A percentile compares a stretch with the other conserved stretches of the same genome.
phyloP scores from a whole-genome alignment of 2,888 invertebrate species.

The Orgyia antiqua region DNA sequence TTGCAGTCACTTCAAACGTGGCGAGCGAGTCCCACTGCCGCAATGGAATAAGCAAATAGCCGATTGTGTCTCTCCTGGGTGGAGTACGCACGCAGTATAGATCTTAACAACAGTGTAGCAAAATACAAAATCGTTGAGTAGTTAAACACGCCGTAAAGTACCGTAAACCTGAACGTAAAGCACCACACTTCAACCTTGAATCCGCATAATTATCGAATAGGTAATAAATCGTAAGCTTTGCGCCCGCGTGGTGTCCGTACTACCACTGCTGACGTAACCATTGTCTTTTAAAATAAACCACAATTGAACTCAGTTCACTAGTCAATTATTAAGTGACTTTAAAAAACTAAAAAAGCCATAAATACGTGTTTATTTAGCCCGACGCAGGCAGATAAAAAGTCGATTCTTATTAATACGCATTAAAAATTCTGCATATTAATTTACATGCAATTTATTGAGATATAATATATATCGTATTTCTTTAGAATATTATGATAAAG shows the following conservation, averaged over 20 bases:
- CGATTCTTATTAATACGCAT: constrained; percentile 43
- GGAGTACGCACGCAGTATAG: constrained; percentile 30
- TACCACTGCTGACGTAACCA: constrained; percentile 35
- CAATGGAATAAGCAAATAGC: constrained; percentile 56
- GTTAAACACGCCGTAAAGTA: constrained; percentile 40
- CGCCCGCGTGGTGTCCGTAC: constrained; percentile 32
- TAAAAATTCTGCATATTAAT: constrained; percentile 39
- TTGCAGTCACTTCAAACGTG: constrained; percentile 69
- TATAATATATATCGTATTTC: too few species aligned
- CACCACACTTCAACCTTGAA: constrained; percentile 60
- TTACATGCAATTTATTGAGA: constrained; percentile 8
- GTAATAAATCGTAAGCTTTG: constrained; percentile 58
- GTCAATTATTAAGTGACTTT: constrained; percentile 30
- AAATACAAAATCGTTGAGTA: constrained; percentile 50
- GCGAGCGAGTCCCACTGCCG: constrained; percentile 51
- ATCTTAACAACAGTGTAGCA: constrained; percentile 45
- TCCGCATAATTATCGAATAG: constrained; percentile 71
- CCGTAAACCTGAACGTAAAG: constrained; percentile 58
- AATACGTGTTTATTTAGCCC: constrained; percentile 27
- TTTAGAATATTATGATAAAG: too few species aligned
- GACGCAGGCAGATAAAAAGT: constrained; percentile 40
- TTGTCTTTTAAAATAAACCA: constrained; percentile 22
- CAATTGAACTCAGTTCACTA: constrained; percentile 9
- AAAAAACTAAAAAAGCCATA: constrained; percentile 35
- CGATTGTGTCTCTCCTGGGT: constrained; percentile 48